Evolutionary conservation across 2,888 invertebrate species (phyloP).

Genomic region (Parapristionchus giblindavisi): DNA sequence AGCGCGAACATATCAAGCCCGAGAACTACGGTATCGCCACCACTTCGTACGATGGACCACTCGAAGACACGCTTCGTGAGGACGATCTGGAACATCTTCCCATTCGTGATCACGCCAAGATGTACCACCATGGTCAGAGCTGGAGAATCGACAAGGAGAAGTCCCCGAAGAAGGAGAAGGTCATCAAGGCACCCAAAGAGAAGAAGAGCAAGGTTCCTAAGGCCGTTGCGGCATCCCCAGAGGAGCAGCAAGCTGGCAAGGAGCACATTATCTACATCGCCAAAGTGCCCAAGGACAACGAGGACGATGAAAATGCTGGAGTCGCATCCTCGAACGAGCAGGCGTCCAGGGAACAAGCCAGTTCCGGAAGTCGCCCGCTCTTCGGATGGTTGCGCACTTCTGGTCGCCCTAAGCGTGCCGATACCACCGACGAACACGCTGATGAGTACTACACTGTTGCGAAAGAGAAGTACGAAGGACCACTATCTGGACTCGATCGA

Average conservation of each 20-base stretch:
- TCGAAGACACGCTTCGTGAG: constrained; percentile 27
- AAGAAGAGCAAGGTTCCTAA: constrained; percentile 8
- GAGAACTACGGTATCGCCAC: constrained; percentile 30
- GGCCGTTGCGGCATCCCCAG: neutral
- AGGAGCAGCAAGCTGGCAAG: constrained; percentile 3
- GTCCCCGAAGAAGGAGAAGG: constrained; percentile 15
- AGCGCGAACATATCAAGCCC: constrained; percentile 20
- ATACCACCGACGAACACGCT: constrained; percentile 5
- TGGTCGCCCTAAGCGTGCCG: constrained; percentile 10
- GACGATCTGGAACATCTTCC: constrained; percentile 18
- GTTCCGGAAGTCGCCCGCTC: constrained; percentile 6
- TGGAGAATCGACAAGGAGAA: constrained; percentile 13
- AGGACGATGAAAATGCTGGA: constrained; percentile 10
- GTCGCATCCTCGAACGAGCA: neutral
- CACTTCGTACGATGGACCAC: constrained; percentile 28
- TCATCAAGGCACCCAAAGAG: constrained; percentile 17
- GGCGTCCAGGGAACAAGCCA: constrained; percentile 4
- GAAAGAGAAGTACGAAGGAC: constrained; percentile 15
- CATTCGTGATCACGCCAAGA: constrained; percentile 15
- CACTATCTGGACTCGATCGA: constrained; percentile 24
- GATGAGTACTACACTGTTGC: constrained; percentile 24
- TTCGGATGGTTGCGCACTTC: constrained; percentile 28
- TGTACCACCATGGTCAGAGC: constrained; percentile 22
- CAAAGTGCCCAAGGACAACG: constrained; percentile 30
- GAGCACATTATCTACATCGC: constrained; percentile 29